These are phyloP conservation scores for Smittia sp. DNA, from an alignment of 2,888 invertebrate genomes.

Conservation along the genomic window DNA sequence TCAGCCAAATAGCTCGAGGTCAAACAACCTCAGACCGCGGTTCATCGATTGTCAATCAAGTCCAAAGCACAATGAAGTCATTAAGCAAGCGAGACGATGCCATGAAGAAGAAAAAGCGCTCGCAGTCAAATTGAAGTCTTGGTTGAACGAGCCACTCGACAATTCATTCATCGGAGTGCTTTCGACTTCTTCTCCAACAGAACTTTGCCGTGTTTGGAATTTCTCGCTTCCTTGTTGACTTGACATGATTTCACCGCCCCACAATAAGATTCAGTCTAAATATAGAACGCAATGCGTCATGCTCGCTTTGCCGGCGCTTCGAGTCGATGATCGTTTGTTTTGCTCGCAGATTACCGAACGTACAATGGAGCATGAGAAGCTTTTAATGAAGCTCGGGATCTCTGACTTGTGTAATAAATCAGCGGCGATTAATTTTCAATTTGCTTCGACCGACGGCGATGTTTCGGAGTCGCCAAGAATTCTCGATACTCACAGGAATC, in stretches of 20 bases:
- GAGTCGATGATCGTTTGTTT: background rate
- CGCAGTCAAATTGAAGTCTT: background rate
- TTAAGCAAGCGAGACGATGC: background rate
- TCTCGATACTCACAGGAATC: conserved; percentile 75
- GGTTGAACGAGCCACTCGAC: background rate
- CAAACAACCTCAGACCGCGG: too few relatives aligned
- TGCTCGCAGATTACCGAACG: background rate
- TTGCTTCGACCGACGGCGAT: background rate
- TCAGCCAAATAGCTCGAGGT: too few relatives aligned
- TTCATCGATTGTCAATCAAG: too few relatives aligned
- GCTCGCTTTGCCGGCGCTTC: background rate
- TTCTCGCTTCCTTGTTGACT: conserved; percentile 20
- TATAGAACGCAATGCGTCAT: conserved; percentile 20
- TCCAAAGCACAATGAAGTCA: conserved; percentile 12
- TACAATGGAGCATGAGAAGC: background rate
- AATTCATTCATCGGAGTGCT: background rate
- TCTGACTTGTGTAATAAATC: background rate
- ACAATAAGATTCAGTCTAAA: background rate
- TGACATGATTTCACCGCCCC: conserved; percentile 3
- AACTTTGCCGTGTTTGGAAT: background rate
- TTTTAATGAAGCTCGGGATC: background rate
- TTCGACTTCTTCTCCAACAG: too few relatives aligned
- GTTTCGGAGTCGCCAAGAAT: background rate
- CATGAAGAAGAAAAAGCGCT: background rate
- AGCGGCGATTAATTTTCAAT: background rate